A percentile compares a stretch with the other conserved stretches of the same genome.
These are phyloP conservation scores for Caradrina clavipalpis DNA, from an alignment of 2,888 invertebrate genomes.

Conservation along the genomic window DNA sequence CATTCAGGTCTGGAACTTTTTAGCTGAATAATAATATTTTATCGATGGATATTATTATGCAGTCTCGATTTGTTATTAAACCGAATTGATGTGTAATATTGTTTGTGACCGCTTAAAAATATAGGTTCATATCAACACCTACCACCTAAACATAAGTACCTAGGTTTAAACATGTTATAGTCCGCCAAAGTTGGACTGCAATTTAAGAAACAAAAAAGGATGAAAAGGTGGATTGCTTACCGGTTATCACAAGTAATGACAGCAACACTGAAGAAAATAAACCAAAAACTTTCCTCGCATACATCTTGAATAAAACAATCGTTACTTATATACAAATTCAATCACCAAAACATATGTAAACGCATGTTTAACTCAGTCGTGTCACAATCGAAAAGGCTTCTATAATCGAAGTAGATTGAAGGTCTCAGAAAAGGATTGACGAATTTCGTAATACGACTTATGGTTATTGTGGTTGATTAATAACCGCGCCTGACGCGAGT, in stretches of 20 bases:
- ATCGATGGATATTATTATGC: neutral
- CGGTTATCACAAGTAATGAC: slow-evolving; percentile 76
- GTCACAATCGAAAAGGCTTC: slow-evolving; percentile 77
- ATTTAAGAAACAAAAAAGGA: neutral
- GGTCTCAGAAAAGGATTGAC: slow-evolving; percentile 80
- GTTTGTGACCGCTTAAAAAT: neutral
- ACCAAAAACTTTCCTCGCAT: slow-evolving; percentile 70
- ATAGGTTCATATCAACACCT: neutral
- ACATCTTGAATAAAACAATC: slow-evolving; percentile 75
- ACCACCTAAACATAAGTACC: too few relatives aligned
- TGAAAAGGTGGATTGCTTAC: slow-evolving; percentile 71
- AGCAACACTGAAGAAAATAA: slow-evolving; percentile 74
- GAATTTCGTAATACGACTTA: slow-evolving; percentile 78
- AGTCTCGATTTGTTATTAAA: neutral
- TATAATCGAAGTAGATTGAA: slow-evolving; percentile 80
- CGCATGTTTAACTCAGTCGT: slow-evolving; percentile 75
- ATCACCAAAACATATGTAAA: slow-evolving; percentile 77
- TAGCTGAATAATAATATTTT: too few relatives aligned
- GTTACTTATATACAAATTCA: slow-evolving; percentile 66
- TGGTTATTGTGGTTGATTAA: slow-evolving; percentile 72
- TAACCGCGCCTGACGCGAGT: slow-evolving; percentile 69
- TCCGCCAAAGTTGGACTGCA: neutral
- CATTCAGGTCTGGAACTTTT: too few relatives aligned
- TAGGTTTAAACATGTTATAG: neutral
- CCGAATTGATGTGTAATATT: neutral